phyloP scores from a whole-genome alignment of 1,140 invertebrate species.

The Leptopilina clavipes region DNA sequence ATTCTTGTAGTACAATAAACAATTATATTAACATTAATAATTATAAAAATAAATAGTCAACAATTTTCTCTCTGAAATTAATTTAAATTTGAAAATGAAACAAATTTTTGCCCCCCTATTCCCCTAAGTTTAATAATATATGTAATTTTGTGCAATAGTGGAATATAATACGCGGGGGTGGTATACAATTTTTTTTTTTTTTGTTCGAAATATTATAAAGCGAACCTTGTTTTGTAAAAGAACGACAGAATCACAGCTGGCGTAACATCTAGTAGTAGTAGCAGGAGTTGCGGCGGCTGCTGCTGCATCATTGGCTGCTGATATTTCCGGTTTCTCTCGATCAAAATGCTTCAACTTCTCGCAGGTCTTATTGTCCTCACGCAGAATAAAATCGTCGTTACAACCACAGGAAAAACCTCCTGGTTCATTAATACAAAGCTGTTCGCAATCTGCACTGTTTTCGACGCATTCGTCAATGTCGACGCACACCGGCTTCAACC shows the following conservation, averaged over 20 bases:
- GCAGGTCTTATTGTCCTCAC: conserved; percentile 79
- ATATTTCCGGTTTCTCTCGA: conserved; percentile 51
- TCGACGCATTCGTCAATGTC: conserved; percentile 83
- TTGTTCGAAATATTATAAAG: background rate
- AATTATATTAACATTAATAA: too few species aligned
- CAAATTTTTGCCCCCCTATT: too few species aligned
- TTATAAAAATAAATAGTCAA: too few species aligned
- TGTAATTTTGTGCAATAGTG: background rate
- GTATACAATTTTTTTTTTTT: background rate
- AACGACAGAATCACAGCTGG: conserved; percentile 77
- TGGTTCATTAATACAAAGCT: conserved; percentile 78
- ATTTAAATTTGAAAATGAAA: too few species aligned
- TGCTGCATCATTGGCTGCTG: conserved; percentile 53
- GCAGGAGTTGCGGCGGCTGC: conserved; percentile 63
- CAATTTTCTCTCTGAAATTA: too few species aligned
- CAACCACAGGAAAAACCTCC: conserved; percentile 78
- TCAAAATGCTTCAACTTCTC: conserved; percentile 55
- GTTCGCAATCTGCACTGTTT: conserved; percentile 78
- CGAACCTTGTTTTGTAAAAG: conserved; percentile 77
- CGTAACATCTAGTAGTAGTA: conserved; percentile 73
- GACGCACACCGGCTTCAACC: conserved; percentile 77
- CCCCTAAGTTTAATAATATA: too few species aligned
- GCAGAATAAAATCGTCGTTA: conserved; percentile 72
- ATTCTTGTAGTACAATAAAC: too few species aligned
- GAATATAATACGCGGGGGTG: background rate